These are phyloP conservation scores for Catonia carolina DNA, from an alignment of 2,888 invertebrate genomes.

Conservation along the genomic window DNA sequence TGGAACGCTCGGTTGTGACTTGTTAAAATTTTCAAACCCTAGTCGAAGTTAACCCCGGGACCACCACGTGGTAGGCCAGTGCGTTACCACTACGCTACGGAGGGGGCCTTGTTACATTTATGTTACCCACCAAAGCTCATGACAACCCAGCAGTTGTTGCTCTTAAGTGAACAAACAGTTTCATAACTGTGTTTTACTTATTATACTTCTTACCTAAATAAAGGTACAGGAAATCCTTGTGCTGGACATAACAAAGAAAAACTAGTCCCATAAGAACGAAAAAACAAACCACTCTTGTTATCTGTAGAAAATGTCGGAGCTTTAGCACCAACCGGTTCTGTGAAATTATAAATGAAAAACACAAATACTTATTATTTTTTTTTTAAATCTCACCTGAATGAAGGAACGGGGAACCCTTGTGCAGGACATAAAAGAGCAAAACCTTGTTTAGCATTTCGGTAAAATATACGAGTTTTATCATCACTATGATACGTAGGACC, in stretches of 20 bases:
- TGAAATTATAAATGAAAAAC: too few species aligned
- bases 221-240: conserved; percentile 36
- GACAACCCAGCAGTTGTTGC: too few species aligned
- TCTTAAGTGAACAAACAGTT: too few species aligned
- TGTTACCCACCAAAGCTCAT: too few species aligned
- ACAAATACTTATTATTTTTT: conserved; percentile 30
- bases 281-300: conserved; percentile 53
- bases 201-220: conserved; percentile 22
- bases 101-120: too few species aligned
- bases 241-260: conserved; percentile 47
- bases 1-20: too few species aligned
- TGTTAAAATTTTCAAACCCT: too few species aligned
- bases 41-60: too few species aligned
- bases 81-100: too few species aligned
- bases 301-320: conserved; percentile 59
- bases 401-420: conserved; percentile 63
- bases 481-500: too few species aligned
- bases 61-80: too few species aligned
- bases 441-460: conserved; percentile 41
- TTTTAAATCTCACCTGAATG: conserved; percentile 53
- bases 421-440: conserved; percentile 46
- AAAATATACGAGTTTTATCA: conserved; percentile 47
- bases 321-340: conserved; percentile 59
- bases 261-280: conserved; percentile 48
- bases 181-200: neutral